Base-by-base conservation (phyloP, 2,888 invertebrate species). In the Drosophila austrosaltans region DNA sequence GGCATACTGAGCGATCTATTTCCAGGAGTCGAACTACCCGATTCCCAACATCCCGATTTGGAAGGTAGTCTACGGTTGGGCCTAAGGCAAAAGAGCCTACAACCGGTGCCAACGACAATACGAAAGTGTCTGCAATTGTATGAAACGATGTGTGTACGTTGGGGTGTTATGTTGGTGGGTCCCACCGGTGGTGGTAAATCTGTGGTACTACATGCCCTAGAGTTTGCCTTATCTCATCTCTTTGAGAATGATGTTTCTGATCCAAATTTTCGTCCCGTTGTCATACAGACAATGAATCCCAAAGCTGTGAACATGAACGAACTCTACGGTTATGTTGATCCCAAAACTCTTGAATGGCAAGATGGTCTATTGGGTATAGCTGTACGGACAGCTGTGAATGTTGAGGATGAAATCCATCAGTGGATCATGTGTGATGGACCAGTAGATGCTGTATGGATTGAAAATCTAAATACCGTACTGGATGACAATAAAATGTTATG, bases 401-500 rank as follows among this genome's bases (percentile, higher is more conserved):
- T 87, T 0, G 91, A 90, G 78, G 92, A 93, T 3, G 93, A 95
- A 66, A 95, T 97, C 81, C 97, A 98, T 90, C 97, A 98, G 89
- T 98, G 98, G 98, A 94, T 98, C 63, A 95, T 97, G 53, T 97
- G 97, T 91, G 98, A 98, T 90, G 98, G 98, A 0, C 98, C 97
- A 0, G 97, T 98, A 0, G 98, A 98, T 91, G 97, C 98, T 0
- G 95, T 97, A 22, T 98, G 98, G 98, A 98, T 98, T 75, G 98
- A 98, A 92, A 98, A 97, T 90, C 95, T 98, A 94, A 98, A 98
- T 92, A 97, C 98, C 0, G 97, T 97, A 0, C 93, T 98, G 5
- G 98, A 98, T 89, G 98, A 98, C 90, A 98, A 98, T 91, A 98
- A 98, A 93, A 97, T 98, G 97, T 92, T 98, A 42, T 98, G 98